These are phyloP conservation scores for Pipistrellus pygmaeus DNA, from an alignment of 2,797 vertebrate species.

Conservation along the genomic window DNA sequence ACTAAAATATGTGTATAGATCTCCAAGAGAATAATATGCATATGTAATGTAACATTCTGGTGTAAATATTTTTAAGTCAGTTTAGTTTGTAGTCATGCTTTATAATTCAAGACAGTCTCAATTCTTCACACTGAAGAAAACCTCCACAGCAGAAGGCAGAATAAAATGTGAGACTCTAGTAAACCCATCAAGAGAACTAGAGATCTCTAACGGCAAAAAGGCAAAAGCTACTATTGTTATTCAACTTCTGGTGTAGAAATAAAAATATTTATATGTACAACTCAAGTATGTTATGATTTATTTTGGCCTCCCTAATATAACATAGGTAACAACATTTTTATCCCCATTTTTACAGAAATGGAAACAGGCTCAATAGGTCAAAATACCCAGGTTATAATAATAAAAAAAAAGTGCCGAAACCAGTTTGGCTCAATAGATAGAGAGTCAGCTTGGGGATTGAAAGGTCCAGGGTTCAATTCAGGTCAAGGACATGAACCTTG, in stretches of 20 bases:
- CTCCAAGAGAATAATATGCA: background rate
- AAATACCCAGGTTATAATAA: background rate
- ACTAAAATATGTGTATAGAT: background rate
- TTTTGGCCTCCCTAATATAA: background rate
- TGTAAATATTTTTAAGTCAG: background rate
- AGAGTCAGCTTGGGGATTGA: too few relatives aligned
- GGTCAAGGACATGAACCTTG: too few relatives aligned
- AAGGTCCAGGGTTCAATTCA: too few relatives aligned
- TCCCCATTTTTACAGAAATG: background rate
- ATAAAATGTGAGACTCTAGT: background rate
- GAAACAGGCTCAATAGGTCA: background rate
- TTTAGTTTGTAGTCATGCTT: conserved; percentile 1
- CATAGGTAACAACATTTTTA: background rate
- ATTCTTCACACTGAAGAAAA: background rate
- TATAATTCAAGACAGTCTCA: background rate
- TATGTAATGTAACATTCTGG: background rate
- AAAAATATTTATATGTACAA: background rate
- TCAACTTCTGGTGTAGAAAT: background rate
- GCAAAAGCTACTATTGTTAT: background rate
- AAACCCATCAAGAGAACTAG: background rate
- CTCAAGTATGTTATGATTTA: background rate
- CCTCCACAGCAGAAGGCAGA: background rate
- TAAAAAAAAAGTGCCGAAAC: too few relatives aligned
- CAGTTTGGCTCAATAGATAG: too few relatives aligned
- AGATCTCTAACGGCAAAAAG: background rate